Conservation (phyloP, 92 coral and sea anemone genomes). For the Actinostola sp. region DNA sequence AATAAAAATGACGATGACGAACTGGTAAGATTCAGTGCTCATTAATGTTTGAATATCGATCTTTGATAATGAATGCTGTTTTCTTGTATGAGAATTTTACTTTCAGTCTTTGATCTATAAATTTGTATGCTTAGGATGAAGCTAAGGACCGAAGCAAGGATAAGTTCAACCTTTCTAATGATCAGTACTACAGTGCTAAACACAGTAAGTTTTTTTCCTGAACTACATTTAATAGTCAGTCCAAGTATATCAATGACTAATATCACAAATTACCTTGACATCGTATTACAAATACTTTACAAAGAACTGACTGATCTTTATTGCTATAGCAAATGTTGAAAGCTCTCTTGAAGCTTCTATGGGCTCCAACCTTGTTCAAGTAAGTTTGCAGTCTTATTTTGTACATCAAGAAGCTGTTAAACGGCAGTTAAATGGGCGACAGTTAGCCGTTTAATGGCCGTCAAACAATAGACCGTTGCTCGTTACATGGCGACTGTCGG, state of each 20-base stretch:
- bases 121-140: slow-evolving; percentile 28
- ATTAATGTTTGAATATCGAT: background rate
- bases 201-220: slow-evolving; percentile 89
- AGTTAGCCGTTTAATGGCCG: too few species aligned
- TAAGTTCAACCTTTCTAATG: slow-evolving; percentile 94
- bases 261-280: too few species aligned
- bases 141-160: slow-evolving; percentile 58
- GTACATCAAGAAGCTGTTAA: too few species aligned
- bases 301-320: background rate
- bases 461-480: too few species aligned
- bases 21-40: slow-evolving; percentile 25
- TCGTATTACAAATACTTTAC: too few species aligned
- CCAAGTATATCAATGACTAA: too few species aligned
- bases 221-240: too few species aligned
- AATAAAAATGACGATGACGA: slow-evolving; percentile 85
- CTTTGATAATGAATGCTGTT: too few species aligned
- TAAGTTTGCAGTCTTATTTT: slow-evolving; percentile 10
- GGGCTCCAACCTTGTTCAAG: slow-evolving; percentile 98
- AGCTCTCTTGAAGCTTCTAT: slow-evolving; percentile 89
- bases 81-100: background rate
- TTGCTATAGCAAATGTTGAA: slow-evolving; percentile 72
- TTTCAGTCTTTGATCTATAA: background rate
- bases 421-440: too few species aligned
- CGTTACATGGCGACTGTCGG: too few species aligned
- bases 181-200: slow-evolving; percentile 88